Evolutionary conservation across 2,113 vertebrate genomes (phyloP).

Genomic region (Megatriorchis doriae): DNA sequence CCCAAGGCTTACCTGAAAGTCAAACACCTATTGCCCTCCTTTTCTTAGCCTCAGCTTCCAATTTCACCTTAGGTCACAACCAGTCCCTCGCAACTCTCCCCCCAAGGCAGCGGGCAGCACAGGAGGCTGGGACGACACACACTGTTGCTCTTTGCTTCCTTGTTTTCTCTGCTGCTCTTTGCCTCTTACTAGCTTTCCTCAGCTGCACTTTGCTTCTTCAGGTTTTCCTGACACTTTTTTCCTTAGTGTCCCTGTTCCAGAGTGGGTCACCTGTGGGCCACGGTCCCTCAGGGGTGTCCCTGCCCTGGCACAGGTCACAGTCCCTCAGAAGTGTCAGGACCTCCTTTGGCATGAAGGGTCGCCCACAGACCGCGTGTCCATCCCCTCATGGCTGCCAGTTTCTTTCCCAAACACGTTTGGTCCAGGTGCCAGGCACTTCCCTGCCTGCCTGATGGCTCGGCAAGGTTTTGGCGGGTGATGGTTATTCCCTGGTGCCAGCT

Average conservation of each 20-base stretch:
- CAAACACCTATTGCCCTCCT: background rate
- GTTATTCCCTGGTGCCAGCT: background rate
- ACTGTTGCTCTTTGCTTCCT: background rate
- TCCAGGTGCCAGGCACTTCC: accelerated
- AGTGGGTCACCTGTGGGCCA: accelerated
- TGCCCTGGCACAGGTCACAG: background rate
- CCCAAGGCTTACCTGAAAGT: background rate
- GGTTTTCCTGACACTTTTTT: background rate
- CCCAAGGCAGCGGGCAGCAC: background rate
- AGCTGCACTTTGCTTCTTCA: background rate
- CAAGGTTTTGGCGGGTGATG: background rate
- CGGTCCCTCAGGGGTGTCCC: background rate
- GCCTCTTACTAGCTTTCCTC: background rate
- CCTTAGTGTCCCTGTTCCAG: background rate
- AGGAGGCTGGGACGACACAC: background rate
- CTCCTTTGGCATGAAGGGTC: background rate
- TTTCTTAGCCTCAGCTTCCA: background rate
- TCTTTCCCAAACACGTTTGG: background rate
- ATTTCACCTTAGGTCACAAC: background rate
- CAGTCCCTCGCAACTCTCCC: background rate
- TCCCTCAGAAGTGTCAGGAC: background rate
- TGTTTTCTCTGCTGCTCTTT: background rate
- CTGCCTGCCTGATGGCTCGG: background rate
- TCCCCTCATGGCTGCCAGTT: background rate
- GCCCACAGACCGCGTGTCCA: background rate